Evolutionary conservation across 2,888 invertebrate genomes (phyloP), one percentile per base, ranked within the genome.

Genomic region (Agapetus fuscipes): DNA sequence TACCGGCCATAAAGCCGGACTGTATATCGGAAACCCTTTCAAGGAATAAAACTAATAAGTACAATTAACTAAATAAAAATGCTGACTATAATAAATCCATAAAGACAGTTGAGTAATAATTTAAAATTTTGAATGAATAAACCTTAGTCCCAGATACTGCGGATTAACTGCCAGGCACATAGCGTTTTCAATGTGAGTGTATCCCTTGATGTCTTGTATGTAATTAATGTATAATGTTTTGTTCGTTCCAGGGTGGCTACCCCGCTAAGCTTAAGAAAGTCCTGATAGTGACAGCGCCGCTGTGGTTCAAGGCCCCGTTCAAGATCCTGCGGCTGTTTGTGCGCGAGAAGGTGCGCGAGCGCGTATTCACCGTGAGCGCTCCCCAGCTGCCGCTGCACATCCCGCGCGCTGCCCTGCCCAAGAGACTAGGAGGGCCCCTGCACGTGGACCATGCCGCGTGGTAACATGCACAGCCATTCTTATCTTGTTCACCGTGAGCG

Each of bases 231-330:
- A n/a, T n/a, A n/a, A n/a, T n/a, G n/a, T n/a, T n/a, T n/a, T n/a
- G n/a, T n/a, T n/a, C n/a, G 43, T 71, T 72, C 6, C 70, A 95
- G 95, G 95, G 95, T 53, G 93, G 90, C 37, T 96, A 95, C 72
- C 96, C 96, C 51, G 96, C 96, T 17, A 85, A 94, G 56, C 68
- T 97, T 58, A 95, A 95, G 67, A 95, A 95, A 67, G 95, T 97
- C 50, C 71, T 96, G 47, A 95, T 97, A 58, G 95, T 93, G 53
- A 94, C 95, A 47, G 95, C 96, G 32, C 96, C 96, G 37, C 70
- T 96, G 58, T 96, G 96, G 96, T 96, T 96, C 67, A 94, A 93
- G 66, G 95, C 95, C 43, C 95, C 96, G 1, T 96, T 95, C 66
- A 90, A 91, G 59, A 91, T 96, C 56, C 74, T 96, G 37, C 79